Base-by-base conservation (phyloP, 2,797 vertebrate genomes). In the Pygocentrus nattereri region DNA sequence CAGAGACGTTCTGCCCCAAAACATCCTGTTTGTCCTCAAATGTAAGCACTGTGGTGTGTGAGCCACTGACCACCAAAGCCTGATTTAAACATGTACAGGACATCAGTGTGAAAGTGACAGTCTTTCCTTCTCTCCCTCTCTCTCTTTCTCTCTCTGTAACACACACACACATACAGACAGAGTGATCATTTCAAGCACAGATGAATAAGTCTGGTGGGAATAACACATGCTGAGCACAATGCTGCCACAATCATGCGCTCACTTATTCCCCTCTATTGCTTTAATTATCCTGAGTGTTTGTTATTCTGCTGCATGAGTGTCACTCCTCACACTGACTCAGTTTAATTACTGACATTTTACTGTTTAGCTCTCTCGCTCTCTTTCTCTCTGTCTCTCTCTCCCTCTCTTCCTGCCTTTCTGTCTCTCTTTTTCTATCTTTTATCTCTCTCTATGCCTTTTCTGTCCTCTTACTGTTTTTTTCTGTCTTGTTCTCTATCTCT, bases 1-100 rank as follows among this genome's bases (percentile, higher is more conserved):
- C 92, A 98, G 96, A 91, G 97, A 98, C 90, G 91, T 92, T 77
- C 93, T 99, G 83, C 96, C 98, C 74, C 98, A 98, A 93, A 99
- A 96, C 93, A 95, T 99, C 86, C 12, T 97, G 69, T 95, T 97
- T 92, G 94, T 96, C 67, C 96, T 99, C 95, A 99, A 99, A 95
- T 96, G 98, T 99, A 95, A 95, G 96, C 92, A 83, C 68, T 91
- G 82, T 88, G 81, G 74, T 47, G 15, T 65, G 59, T 69, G 11
- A 68, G 52, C 54, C 44, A 8, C 62, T 41, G 38, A 27, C 50
- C 52, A 15, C 21, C 19, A 23, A 16, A 25, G 18, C 62, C 62
- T 21, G 27, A 12, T 61, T 30, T 61, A 61, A 61, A 61, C 25
- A 2, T 27, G 25, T 30, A 27, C 58, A 61, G 25, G 23, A 41